Conservation (phyloP, 2,113 vertebrate genomes). For the Gnathonemus longibarbis region DNA sequence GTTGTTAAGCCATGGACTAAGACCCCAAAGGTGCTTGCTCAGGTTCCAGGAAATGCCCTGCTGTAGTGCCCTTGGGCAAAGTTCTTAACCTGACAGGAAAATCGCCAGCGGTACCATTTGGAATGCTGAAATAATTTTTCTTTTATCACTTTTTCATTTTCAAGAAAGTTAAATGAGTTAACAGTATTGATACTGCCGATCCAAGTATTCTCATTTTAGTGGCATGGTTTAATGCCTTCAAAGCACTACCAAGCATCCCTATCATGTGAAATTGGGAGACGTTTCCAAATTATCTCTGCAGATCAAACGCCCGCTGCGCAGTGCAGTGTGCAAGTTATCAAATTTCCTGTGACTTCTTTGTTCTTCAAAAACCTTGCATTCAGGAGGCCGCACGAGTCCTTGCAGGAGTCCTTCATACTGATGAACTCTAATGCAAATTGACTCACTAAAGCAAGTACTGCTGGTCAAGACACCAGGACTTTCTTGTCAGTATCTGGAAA, state of each 20-base stretch:
- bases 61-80: not conserved
- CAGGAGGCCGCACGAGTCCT: too few relatives aligned
- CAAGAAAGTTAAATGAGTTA: not conserved
- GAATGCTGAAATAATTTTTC: not conserved
- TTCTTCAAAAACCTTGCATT: constrained; percentile 11
- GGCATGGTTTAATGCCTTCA: not conserved
- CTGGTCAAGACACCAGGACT: constrained; percentile 16
- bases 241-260: not conserved
- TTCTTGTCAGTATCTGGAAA: constrained; percentile 55
- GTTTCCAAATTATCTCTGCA: not conserved
- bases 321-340: not conserved
- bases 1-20: not conserved
- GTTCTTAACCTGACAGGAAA: not conserved
- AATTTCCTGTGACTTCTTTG: constrained; percentile 16
- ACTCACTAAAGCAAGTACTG: not conserved
- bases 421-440: constrained; percentile 1
- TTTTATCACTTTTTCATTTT: not conserved
- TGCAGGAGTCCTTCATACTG: not conserved
- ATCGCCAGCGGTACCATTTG: not conserved
- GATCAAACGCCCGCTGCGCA: constrained; percentile 1
- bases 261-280: not conserved
- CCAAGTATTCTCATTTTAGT: not conserved
- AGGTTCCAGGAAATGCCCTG: not conserved
- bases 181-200: not conserved
- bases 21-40: not conserved